These are phyloP conservation scores for Natator depressus DNA, from an alignment of 2,113 vertebrate species.

Conservation along the genomic window DNA sequence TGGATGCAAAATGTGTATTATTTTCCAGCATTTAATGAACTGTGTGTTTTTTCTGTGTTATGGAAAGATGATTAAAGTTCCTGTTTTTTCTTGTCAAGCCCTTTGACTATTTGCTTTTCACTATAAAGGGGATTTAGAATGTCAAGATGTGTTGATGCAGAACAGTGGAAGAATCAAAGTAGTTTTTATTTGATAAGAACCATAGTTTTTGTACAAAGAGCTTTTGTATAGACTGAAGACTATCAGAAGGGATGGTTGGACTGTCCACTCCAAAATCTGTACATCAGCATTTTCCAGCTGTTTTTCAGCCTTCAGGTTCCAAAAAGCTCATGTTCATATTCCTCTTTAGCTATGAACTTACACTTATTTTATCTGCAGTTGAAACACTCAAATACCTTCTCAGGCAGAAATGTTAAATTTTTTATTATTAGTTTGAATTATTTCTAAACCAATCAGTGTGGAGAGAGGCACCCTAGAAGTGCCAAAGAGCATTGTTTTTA, in stretches of 20 bases:
- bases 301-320: not conserved
- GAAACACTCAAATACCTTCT: not conserved
- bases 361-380: not conserved
- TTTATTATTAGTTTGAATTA: not conserved
- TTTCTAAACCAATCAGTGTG: not conserved
- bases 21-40: not conserved
- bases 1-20: constrained; percentile 3
- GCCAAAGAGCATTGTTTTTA: not conserved
- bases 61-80: not conserved
- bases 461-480: not conserved
- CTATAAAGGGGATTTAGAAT: not conserved
- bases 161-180: not conserved
- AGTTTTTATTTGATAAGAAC: not conserved
- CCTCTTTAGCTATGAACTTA: not conserved
- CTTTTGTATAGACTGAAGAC: not conserved
- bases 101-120: not conserved
- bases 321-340: not conserved
- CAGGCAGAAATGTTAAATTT: not conserved
- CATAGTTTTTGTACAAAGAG: too few species aligned
- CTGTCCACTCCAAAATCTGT: too few species aligned
- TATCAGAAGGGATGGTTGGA: not conserved
- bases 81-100: not conserved
- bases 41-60: not conserved
- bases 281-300: not conserved
- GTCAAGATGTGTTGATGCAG: not conserved